A percentile compares a stretch with the other conserved stretches of the same genome.
phyloP scores from a whole-genome alignment of 1,140 invertebrate genomes.

The Thaumatotibia leucotreta region DNA sequence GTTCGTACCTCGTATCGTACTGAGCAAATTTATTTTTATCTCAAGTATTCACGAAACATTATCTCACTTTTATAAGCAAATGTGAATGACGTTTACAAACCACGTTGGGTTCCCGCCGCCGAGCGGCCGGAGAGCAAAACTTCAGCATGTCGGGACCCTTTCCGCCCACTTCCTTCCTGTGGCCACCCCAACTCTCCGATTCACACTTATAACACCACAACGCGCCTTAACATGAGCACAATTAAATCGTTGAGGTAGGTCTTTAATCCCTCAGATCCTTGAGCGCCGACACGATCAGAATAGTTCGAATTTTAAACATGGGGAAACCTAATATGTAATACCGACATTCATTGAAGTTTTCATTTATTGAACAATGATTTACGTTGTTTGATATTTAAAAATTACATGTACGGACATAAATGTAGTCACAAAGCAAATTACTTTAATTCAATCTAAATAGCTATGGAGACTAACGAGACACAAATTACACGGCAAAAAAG shows the following conservation, averaged over 20 bases:
- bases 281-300: background rate
- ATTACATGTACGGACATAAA: background rate
- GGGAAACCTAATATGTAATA: no score
- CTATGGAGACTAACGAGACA: background rate
- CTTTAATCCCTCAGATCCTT: background rate
- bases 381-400: background rate
- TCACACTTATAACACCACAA: conserved; percentile 20
- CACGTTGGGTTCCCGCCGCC: conserved; percentile 71
- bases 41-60: conserved; percentile 11
- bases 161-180: conserved; percentile 20
- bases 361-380: no score
- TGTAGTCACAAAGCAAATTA: background rate
- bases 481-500: conserved; percentile 22
- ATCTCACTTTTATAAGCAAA: conserved; percentile 1
- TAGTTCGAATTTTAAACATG: background rate
- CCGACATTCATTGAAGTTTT: no score
- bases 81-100: conserved; percentile 49
- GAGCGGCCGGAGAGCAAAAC: conserved; percentile 81
- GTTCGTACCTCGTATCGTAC: background rate
- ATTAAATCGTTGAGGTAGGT: conserved; percentile 6
- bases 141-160: conserved; percentile 77
- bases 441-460: background rate
- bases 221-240: conserved; percentile 19
- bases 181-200: conserved; percentile 8
- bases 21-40: conserved; percentile 4